Evolutionary conservation across 1,140 invertebrate species (phyloP).

Genomic region (Ips typographus): DNA sequence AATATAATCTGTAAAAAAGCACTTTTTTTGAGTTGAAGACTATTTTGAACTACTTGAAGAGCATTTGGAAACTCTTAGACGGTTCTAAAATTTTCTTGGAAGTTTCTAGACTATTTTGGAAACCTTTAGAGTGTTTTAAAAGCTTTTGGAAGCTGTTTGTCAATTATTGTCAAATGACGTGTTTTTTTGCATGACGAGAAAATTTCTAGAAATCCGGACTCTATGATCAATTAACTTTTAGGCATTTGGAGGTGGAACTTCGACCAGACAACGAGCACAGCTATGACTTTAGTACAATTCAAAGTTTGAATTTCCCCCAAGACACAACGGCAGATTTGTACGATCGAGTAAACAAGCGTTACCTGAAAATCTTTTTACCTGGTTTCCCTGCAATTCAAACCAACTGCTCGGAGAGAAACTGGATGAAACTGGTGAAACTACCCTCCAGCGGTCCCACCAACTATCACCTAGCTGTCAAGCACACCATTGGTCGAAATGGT

Average conservation of each 20-base stretch:
- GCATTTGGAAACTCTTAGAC: no score
- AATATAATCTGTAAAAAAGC: not conserved
- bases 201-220: not conserved
- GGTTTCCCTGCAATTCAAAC: constrained; percentile 71
- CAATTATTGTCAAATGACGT: no score
- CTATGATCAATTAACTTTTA: not conserved
- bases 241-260: constrained; percentile 17
- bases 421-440: constrained; percentile 68
- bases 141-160: no score
- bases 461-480: constrained; percentile 46
- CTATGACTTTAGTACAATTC: constrained; percentile 46
- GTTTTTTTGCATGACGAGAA: not conserved
- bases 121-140: no score
- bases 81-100: no score
- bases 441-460: constrained; percentile 48
- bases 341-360: constrained; percentile 61
- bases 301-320: constrained; percentile 53
- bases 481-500: constrained; percentile 45
- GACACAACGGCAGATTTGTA: constrained; percentile 60
- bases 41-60: not conserved
- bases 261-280: constrained; percentile 38
- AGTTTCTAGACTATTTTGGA: no score
- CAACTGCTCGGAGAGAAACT: constrained; percentile 70
- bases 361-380: constrained; percentile 61
- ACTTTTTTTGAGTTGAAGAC: not conserved